These are phyloP conservation scores for Osedax frankpressi DNA, from an alignment of 2,888 invertebrate genomes.

Conservation along the genomic window DNA sequence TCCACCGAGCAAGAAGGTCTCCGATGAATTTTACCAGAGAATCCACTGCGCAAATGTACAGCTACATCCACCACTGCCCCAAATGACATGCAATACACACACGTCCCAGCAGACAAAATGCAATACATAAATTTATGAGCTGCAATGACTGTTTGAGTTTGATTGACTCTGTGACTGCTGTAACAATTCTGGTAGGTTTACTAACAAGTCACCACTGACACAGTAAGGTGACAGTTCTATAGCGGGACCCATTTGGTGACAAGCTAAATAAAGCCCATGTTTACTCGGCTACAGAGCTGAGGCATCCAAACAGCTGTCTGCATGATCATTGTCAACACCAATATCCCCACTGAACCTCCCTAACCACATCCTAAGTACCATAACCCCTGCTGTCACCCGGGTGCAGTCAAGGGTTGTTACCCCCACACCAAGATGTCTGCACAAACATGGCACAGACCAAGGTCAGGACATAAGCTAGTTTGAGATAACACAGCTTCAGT, in stretches of 20 bases:
- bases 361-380: background rate
- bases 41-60: background rate
- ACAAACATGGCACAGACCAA: background rate
- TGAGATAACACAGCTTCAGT: constrained; percentile 4
- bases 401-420: constrained; percentile 4
- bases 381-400: constrained; percentile 2
- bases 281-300: background rate
- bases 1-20: background rate
- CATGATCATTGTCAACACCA: constrained; percentile 11
- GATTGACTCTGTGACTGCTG: constrained; percentile 6
- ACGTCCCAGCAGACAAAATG: too few relatives aligned
- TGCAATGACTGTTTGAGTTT: background rate
- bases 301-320: background rate
- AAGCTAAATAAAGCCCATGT: constrained; percentile 4
- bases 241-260: constrained; percentile 9
- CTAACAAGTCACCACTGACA: constrained; percentile 2
- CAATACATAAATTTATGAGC: background rate
- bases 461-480: constrained; percentile 1
- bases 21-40: background rate
- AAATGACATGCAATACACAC: background rate
- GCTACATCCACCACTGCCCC: background rate
- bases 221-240: constrained; percentile 3
- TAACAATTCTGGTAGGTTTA: background rate
- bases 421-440: constrained; percentile 10
- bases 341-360: background rate